These are phyloP conservation scores for Norana najaformis DNA, from an alignment of 2,888 invertebrate species.

Conservation along the genomic window DNA sequence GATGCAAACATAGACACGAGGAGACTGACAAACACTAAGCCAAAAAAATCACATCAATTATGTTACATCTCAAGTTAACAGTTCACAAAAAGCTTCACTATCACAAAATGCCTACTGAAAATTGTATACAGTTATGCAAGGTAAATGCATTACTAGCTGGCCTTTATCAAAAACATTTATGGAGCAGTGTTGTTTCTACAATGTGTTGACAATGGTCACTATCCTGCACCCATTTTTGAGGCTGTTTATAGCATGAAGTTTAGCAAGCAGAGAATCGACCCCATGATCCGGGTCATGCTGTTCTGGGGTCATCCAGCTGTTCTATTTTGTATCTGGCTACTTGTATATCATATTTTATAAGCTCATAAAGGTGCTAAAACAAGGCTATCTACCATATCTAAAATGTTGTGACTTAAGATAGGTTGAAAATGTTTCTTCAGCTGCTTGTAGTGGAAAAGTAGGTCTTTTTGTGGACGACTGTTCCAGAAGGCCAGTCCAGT, in stretches of 20 bases:
- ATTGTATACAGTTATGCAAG: background rate
- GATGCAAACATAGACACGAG: conserved; percentile 75
- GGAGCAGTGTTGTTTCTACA: background rate
- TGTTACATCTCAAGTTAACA: background rate
- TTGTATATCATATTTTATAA: too few relatives aligned
- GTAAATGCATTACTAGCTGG: background rate
- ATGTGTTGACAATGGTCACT: background rate
- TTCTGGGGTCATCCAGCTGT: background rate
- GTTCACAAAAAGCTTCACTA: background rate
- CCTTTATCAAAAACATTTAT: background rate
- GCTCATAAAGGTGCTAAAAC: too few relatives aligned
- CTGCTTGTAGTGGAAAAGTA: background rate
- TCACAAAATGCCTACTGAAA: too few relatives aligned
- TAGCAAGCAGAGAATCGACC: background rate
- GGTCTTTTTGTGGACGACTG: background rate
- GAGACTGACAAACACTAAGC: conserved; percentile 43
- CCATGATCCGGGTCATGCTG: background rate
- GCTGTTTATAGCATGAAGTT: too few relatives aligned
- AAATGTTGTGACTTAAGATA: background rate
- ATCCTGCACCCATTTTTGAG: too few relatives aligned
- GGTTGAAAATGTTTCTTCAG: background rate
- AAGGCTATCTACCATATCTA: too few relatives aligned
- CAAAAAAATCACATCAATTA: conserved; percentile 34
- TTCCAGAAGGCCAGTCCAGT: background rate
- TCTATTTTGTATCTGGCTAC: background rate